phyloP scores from a whole-genome alignment of 2,113 vertebrate genomes.

The Etheostoma cragini region DNA sequence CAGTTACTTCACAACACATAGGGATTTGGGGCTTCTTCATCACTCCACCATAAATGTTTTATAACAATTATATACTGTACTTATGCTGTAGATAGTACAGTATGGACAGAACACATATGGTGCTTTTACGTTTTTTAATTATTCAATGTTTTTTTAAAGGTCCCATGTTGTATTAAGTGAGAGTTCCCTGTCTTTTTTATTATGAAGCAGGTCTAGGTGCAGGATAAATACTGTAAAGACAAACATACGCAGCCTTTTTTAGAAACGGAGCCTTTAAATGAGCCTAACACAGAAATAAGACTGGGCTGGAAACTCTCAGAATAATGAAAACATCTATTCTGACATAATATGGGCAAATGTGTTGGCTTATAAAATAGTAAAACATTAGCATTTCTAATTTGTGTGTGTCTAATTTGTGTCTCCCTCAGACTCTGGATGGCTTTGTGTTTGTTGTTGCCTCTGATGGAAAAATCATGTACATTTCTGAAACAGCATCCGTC shows the following conservation, averaged over 20 bases:
- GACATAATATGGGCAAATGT: background rate
- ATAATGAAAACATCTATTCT: background rate
- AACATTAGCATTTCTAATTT: background rate
- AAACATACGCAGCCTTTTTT: no score
- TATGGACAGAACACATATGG: background rate
- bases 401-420: background rate
- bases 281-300: no score
- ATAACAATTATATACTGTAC: background rate
- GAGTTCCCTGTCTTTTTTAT: no score
- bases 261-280: no score
- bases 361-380: background rate
- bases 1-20: background rate
- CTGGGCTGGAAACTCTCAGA: no score
- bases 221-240: no score
- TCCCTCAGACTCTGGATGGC: slow-evolving; percentile 92
- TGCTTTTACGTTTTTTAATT: background rate
- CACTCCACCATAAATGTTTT: background rate
- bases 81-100: background rate
- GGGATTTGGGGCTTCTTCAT: background rate
- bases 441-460: slow-evolving; percentile 96
- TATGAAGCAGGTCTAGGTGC: no score
- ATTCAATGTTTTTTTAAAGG: no score
- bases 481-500: slow-evolving; percentile 96
- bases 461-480: slow-evolving; percentile 98
- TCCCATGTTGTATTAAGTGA: no score